Conservation (phyloP, 2,888 invertebrate genomes). For the Temnothorax rugatulus region DNA sequence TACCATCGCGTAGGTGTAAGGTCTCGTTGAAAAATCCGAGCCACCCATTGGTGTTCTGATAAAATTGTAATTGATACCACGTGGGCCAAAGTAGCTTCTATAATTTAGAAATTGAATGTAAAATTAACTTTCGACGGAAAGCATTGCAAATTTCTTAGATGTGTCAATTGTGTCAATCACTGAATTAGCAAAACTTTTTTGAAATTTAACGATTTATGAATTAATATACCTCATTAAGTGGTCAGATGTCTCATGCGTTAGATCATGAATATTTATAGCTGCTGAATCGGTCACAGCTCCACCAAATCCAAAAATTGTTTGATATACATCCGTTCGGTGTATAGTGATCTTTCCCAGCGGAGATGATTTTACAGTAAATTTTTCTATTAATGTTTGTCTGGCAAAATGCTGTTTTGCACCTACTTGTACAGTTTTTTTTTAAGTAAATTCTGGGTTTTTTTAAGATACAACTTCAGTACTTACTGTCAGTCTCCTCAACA, state of each 20-base stretch:
- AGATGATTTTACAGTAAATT: neutral
- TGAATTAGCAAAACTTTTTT: neutral
- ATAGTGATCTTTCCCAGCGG: conserved; percentile 21
- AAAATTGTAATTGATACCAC: conserved; percentile 93
- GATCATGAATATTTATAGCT: conserved; percentile 90
- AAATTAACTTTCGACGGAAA: conserved; percentile 15
- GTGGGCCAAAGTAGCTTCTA: conserved; percentile 91
- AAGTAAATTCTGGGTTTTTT: neutral
- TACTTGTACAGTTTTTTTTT: neutral
- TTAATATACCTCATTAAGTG: conserved; percentile 87
- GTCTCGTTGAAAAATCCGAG: conserved; percentile 93
- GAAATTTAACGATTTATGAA: neutral
- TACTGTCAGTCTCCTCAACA: neutral
- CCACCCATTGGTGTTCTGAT: conserved; percentile 95
- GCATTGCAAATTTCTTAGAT: neutral
- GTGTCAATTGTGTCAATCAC: too few species aligned
- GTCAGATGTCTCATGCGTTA: conserved; percentile 87
- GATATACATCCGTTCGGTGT: conserved; percentile 33
- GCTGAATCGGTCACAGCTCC: conserved; percentile 93
- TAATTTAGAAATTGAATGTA: conserved; percentile 72
- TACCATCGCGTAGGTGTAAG: conserved; percentile 93
- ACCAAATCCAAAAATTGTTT: conserved; percentile 92
- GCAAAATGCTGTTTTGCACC: neutral
- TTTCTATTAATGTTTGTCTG: neutral
- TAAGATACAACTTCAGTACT: neutral